Evolutionary conservation across 2,797 vertebrate genomes (phyloP).

Genomic region (Choloepus didactylus): DNA sequence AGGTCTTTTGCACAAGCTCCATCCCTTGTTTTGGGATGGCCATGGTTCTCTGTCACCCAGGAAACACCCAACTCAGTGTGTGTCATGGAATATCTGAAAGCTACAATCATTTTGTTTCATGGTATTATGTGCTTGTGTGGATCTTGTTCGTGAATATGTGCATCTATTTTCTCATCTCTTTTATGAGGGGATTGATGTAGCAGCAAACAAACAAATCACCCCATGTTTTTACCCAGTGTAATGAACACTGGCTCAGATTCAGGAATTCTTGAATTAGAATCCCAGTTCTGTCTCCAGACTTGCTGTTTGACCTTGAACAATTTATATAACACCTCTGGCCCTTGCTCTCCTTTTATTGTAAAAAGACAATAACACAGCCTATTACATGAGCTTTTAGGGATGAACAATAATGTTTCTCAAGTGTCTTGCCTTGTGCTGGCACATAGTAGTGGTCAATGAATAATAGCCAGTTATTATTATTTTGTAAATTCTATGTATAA

Average conservation of each 20-base stretch:
- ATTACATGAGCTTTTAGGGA: neutral
- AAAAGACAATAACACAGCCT: neutral
- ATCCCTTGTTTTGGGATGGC: neutral
- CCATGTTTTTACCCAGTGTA: neutral
- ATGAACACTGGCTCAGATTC: neutral
- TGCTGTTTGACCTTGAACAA: neutral
- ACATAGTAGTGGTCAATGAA: neutral
- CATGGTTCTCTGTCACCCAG: neutral
- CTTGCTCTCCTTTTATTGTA: neutral
- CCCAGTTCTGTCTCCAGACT: slow-evolving; percentile 3
- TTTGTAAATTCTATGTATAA: neutral
- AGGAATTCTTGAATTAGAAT: neutral
- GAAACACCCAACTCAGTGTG: neutral
- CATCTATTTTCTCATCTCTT: neutral
- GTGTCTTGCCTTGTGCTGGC: neutral
- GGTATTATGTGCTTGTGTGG: neutral
- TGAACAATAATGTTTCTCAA: neutral
- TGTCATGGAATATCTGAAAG: neutral
- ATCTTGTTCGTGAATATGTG: neutral
- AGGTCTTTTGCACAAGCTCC: slow-evolving; percentile 11
- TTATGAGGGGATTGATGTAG: neutral
- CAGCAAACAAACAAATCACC: neutral
- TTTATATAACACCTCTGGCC: neutral
- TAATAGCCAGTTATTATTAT: neutral
- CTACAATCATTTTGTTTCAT: neutral